phyloP scores from a whole-genome alignment of 2,888 invertebrate genomes.

The Sminthurinus aureus region DNA sequence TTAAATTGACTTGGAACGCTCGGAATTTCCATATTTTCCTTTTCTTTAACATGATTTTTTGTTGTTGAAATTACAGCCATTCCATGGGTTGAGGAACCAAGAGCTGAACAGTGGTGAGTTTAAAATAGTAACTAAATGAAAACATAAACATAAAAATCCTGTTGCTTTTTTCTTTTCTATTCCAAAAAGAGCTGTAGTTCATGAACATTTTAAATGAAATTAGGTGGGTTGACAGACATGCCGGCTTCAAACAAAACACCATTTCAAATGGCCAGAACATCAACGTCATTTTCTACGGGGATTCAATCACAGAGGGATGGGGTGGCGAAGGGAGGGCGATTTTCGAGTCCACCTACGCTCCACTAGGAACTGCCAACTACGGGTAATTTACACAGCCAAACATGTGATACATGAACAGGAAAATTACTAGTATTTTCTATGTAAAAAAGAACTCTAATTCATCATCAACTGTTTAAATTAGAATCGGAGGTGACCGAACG shows the following conservation, averaged over 20 bases:
- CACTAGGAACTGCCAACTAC: slow-evolving; percentile 37
- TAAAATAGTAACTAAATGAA: too few species aligned
- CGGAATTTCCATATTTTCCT: too few species aligned
- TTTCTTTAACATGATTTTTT: too few species aligned
- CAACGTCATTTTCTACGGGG: slow-evolving; percentile 41
- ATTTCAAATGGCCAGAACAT: slow-evolving; percentile 23
- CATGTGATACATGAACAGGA: too few species aligned
- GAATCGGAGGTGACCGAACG: slow-evolving; percentile 66
- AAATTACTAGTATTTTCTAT: not conserved
- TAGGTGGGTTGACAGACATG: slow-evolving; percentile 31
- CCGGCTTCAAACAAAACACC: slow-evolving; percentile 27
- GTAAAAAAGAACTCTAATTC: slow-evolving; percentile 40
- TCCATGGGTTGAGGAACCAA: slow-evolving; percentile 35
- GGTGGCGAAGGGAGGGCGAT: slow-evolving; percentile 22
- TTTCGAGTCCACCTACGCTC: slow-evolving; percentile 27
- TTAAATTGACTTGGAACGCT: too few species aligned
- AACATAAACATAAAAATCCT: too few species aligned
- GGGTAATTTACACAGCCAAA: not conserved
- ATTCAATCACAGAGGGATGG: slow-evolving; percentile 40
- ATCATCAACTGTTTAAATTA: slow-evolving; percentile 55
- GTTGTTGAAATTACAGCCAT: too few species aligned
- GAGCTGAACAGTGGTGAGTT: slow-evolving; percentile 4
- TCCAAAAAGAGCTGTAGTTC: too few species aligned
- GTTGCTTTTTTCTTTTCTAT: too few species aligned
- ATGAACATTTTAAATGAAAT: too few species aligned